Base-by-base conservation (phyloP, 2,888 invertebrate genomes). In the Xestia sexstrigata region DNA sequence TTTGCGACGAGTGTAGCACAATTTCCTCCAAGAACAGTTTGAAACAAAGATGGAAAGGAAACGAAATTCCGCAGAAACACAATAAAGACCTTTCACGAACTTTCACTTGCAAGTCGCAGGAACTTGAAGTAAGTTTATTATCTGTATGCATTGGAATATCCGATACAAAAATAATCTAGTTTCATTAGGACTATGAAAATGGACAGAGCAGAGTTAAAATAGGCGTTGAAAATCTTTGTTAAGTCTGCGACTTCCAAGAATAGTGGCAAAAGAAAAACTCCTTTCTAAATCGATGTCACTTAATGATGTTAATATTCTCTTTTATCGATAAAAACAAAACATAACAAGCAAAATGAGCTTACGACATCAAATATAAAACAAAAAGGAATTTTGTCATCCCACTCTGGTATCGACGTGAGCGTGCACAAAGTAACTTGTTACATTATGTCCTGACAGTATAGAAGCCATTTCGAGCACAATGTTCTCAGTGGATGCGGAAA, bases 401-500 rank as follows among this genome's bases (percentile, higher is more conserved):
- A 80, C 81, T 85, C 88, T 88, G 86, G 87, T 89, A 90, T 89
- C 69, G 88, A 88, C 88, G 82, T 86, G 83, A 83, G 78, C 79
- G 81, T 82, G 88, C 87, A 89, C 89, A 88, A 89, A 90, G 89
- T 89, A 90, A 89, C 90, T 92, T 91, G 91, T 91, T 93, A 91
- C 92, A 92, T 92, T 91, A 93, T 88, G 88, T 89, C 82, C 90
- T 89, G 87, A 88, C 84, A 52, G 89, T 86, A 89, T 85, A 89
- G 88, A 87, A 91, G 91, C 90, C 89, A 92, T 93, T 92, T 90
- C 87, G 88, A 91, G 89, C 84, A 91, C 92, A 92, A 93, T 92
- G 91, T 92, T 91, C 90, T 90, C 91, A 82, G 88, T 90, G 90
- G 90, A 92, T 92, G 91, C 92, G 93, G 93, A 93, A 93, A 94